Base-by-base conservation (phyloP, 2,888 invertebrate species). In the Lasius fuliginosus region DNA sequence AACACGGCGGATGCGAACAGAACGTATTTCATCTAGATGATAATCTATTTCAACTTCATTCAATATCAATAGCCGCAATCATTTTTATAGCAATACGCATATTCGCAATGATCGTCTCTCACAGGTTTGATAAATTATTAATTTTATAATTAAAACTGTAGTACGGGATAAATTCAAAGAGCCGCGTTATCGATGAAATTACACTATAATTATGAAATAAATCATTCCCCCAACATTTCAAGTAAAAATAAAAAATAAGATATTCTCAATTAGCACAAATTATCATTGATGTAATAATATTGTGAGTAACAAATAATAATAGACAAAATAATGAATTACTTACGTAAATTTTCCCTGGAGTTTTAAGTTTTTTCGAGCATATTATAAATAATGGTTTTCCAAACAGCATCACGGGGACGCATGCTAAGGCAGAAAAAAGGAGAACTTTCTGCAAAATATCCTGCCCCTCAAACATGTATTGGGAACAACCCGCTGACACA, bases 381-480 rank as follows among this genome's bases (percentile, higher is more conserved):
- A 33, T 3, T 9, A 62, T 42, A 8, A 56, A 64, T 9, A 98
- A 94, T 0, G 98, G 98, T 93, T 98, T 98, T 5, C 97, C 97
- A 18, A 98, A 95, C 85, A 98, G 95, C 97, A 98, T 97, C 49
- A 97, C 95, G 0, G 98, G 98, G 64, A 98, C 96, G 92, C 98
- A 98, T 0, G 97, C 74, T 8, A 98, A 94, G 0, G 97, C 97
- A 0, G 96, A 88, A 0, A 96, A 92, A 49, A 98, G 95, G 86
- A 97, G 96, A 4, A 96, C 94, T 74, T 95, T 95, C 94, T 98
- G 98, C 4, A 98, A 89, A 0, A 89, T 92, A 0, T 95, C 94
- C 92, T 97, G 97, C 0, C 96, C 96, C 0, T 95, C 94, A 86
- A 96, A 97, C 96, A 97, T 97, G 90, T 95, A 96, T 1, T 95